Conservation (phyloP, 2,113 vertebrate species). For the Suncus etruscus region DNA sequence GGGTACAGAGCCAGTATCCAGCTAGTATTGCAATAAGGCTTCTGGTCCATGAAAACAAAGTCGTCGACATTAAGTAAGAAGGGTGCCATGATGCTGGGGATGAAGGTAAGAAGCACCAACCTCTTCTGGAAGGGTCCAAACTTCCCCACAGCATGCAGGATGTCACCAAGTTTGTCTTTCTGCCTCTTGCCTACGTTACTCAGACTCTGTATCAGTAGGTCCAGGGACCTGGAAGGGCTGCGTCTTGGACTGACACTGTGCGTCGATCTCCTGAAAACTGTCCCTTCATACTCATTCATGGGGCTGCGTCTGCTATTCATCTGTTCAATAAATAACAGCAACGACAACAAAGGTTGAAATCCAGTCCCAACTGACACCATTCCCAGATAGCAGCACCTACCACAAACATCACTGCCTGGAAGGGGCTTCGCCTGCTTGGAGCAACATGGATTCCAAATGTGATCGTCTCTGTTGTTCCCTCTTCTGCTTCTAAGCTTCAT, state of each 20-base stretch:
- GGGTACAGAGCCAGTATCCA: too few species aligned
- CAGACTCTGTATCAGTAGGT: background rate
- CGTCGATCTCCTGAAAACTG: fast-evolving
- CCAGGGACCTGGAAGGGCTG: background rate
- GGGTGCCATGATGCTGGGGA: too few species aligned
- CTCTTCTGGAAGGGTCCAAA: too few species aligned
- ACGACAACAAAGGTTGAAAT: background rate
- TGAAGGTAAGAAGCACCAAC: too few species aligned
- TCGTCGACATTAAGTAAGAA: too few species aligned
- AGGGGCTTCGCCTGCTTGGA: background rate
- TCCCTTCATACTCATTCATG: background rate
- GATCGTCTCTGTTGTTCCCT: background rate
- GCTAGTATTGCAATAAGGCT: too few species aligned
- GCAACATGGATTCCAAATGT: background rate
- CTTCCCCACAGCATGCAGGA: too few species aligned
- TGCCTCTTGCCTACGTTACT: too few species aligned
- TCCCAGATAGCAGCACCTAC: background rate
- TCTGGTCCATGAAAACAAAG: too few species aligned
- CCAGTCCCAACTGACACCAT: background rate
- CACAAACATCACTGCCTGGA: background rate
- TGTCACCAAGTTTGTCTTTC: too few species aligned
- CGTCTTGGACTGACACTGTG: fast-evolving
- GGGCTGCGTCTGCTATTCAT: background rate
- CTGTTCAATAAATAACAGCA: background rate
- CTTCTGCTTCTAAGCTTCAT: background rate